phyloP scores from a whole-genome alignment of 2,888 invertebrate genomes.

The Archips xylosteana region DNA sequence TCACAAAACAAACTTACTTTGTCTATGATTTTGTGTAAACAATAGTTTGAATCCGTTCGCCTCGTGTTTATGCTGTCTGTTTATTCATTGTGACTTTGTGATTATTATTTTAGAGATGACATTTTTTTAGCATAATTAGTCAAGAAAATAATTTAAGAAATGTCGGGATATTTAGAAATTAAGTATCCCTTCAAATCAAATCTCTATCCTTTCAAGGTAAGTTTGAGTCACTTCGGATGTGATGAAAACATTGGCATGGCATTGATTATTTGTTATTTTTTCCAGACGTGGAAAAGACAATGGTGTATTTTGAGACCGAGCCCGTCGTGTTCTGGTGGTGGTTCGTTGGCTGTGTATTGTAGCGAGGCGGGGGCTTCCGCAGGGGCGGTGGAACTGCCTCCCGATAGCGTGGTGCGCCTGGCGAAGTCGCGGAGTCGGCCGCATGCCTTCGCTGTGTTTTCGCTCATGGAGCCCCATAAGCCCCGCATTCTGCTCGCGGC shows the following conservation, averaged over 20 bases:
- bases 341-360: slow-evolving; percentile 85
- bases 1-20: slow-evolving; percentile 36
- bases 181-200: slow-evolving; percentile 87
- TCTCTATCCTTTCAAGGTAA: slow-evolving; percentile 88
- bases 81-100: slow-evolving; percentile 15
- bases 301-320: slow-evolving; percentile 87
- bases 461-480: slow-evolving; percentile 83
- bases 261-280: slow-evolving; percentile 59
- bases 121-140: background rate
- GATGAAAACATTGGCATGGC: slow-evolving; percentile 48
- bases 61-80: slow-evolving; percentile 36
- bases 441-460: slow-evolving; percentile 89
- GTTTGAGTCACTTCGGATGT: slow-evolving; percentile 50
- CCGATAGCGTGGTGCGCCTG: slow-evolving; percentile 86
- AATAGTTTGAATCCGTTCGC: slow-evolving; percentile 47
- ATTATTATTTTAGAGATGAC: background rate
- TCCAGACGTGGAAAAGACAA: slow-evolving; percentile 87
- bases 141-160: slow-evolving; percentile 50
- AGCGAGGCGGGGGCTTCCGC: slow-evolving; percentile 79
- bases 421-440: slow-evolving; percentile 89
- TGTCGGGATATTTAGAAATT: slow-evolving; percentile 87
- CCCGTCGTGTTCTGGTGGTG: slow-evolving; percentile 81
- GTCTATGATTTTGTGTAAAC: slow-evolving; percentile 64
- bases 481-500: slow-evolving; percentile 88
- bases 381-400: slow-evolving; percentile 83